Base-by-base conservation (phyloP, 2,113 vertebrate genomes). In the Mirza zaza region DNA sequence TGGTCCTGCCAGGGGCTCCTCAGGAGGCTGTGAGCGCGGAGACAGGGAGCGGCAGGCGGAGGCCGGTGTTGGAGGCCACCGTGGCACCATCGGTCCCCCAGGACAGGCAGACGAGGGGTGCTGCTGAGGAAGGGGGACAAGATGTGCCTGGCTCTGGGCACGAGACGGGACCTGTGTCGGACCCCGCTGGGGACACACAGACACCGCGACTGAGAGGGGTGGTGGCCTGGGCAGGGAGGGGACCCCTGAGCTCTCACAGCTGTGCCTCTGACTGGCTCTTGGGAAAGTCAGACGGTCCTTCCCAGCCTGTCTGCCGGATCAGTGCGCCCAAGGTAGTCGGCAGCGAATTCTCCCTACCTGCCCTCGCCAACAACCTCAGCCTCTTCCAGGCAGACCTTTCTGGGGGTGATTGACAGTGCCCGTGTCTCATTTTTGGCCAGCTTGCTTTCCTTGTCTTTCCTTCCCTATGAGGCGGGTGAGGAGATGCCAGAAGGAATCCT, bases 251-350 rank as follows among this genome's bases (percentile, higher is more conserved):
- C 17, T 91, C 61, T 52, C 50, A 21, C 1, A 32, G 34, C 11
- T 17, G 77, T 42, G 45, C 20, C 8, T 36, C 52, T 45, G 20
- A 27, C 52, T 21, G 14, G 45, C 70, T 84, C 34, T 13, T 68
- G 4, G n/a, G 57, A 76, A 12, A n/a, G 1, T 27, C 50, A 25
- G 3, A 7, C 6, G 7, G 11, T 3, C 5, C 13, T 42, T 4
- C 27, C 34, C 87, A 80, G 61, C 55, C 52, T 25, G 9, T 6
- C 1, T 6, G 12, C 3, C 12, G 36, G 45, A 45, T 13, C n/a
- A 42, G 25, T 3, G 25, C 14, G 23, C 15, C 12, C 55, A 61
- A 86, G 61, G 29, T 2, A 84, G 55, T 52, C 63, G 25, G 67
- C 57, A 79, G 65, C 89, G 36, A 91, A n/a, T 29, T 55, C 45